Conservation (phyloP, 2,113 vertebrate species). For the Xiphophorus hellerii region DNA sequence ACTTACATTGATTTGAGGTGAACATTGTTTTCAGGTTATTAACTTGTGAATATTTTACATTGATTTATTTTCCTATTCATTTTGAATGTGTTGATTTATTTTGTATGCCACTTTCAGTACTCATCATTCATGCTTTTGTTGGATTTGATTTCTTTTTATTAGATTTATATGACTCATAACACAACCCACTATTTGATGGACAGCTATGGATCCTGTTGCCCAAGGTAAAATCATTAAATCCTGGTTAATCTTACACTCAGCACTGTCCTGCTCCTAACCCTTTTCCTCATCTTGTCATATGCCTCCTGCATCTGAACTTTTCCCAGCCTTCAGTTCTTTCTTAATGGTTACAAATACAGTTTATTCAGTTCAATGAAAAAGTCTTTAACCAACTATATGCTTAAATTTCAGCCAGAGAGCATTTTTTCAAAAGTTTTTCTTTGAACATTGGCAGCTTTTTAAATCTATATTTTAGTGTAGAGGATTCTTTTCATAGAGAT, state of each 20-base stretch:
- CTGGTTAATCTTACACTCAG: conserved; percentile 52
- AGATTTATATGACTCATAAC: conserved; percentile 77
- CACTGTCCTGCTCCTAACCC: conserved; percentile 54
- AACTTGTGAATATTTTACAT: conserved; percentile 30
- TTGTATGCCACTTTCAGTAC: conserved; percentile 68
- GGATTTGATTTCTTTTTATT: conserved; percentile 81
- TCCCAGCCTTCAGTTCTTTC: conserved; percentile 10
- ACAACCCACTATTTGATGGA: conserved; percentile 75
- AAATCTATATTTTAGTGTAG: no score
- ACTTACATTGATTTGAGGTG: conserved; percentile 48
- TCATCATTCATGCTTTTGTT: conserved; percentile 72
- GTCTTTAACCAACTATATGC: background rate
- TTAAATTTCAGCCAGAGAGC: background rate
- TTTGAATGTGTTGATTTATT: conserved; percentile 69
- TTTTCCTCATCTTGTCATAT: conserved; percentile 46
- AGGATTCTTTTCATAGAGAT: no score
- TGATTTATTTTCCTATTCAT: conserved; percentile 64
- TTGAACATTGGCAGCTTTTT: background rate
- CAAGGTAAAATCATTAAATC: conserved; percentile 68
- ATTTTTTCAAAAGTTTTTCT: background rate
- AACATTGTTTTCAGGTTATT: conserved; percentile 41
- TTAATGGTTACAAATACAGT: conserved; percentile 1
- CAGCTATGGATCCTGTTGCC: conserved; percentile 70
- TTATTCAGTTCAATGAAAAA: background rate
- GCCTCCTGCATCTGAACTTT: conserved; percentile 13